Evolutionary conservation across 2,888 invertebrate species (phyloP), one percentile per base, ranked within the genome.

Genomic region (Orthosia cruda): DNA sequence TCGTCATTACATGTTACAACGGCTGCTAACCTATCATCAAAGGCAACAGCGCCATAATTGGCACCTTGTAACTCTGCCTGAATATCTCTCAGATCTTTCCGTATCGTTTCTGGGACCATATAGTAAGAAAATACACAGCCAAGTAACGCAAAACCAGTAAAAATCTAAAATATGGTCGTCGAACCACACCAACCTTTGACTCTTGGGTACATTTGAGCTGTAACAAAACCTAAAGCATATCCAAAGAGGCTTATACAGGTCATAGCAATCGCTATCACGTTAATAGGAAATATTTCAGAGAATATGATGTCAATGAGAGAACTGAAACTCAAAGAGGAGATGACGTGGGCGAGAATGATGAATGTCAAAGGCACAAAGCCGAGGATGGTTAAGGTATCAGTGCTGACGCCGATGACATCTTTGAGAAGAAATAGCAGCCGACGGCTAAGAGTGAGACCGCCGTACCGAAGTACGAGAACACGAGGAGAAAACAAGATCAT

Each of bases 31-130:
- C 16, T 58, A 12, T 70, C 69, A 69, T 55, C 45, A 23, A 49
- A 18, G 9, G 18, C 57, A 26, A 58, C 76, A 13, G 73, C 74
- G 4, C 76, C 70, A 79, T 88, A 84, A 16, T 62, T 40, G 11
- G 81, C 74, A 32, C 94, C 94, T 78, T 96, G 94, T 9, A 97
- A 87, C 65, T 96, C 94, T 26, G 93, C 92, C 82, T 97, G 97
- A 79, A 97, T 97, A 52, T 97, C 96, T 62, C 95, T 86, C 65
- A 97, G 89, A n/a, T 95, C 93, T 81, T 96, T 97, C 0, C 97
- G 96, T 75, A 95, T 97, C 1, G 97, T 97, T 87, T 97, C 97
- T 5, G 96, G 97, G 0, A 97, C 95, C 50, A 92, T 61, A n/a
- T 93, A 89, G 26, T 90, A 83, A 18, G 95, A 93, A 75, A 97